These are phyloP conservation scores for Metridium senile DNA, from an alignment of 92 coral and sea anemone species.

Conservation along the genomic window DNA sequence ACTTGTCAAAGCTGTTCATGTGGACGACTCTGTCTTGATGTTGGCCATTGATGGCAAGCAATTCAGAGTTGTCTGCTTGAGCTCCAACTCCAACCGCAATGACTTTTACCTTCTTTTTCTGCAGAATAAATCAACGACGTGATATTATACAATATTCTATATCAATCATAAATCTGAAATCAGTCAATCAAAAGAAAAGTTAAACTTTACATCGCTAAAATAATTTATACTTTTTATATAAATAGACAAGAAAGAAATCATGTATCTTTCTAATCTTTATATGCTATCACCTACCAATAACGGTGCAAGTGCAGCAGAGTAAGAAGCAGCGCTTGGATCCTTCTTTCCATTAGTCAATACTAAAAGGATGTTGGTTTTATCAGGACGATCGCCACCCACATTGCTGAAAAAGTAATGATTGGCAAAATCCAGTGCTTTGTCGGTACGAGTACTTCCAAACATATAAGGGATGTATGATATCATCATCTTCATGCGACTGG, in stretches of 20 bases:
- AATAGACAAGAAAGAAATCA: too few relatives aligned
- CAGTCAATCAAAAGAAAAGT: too few relatives aligned
- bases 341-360: constrained; percentile 79
- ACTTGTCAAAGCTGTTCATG: constrained; percentile 40
- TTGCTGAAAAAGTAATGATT: constrained; percentile 39
- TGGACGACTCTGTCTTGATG: constrained; percentile 53
- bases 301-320: constrained; percentile 46
- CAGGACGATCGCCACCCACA: constrained; percentile 44
- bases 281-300: constrained; percentile 50
- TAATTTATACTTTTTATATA: too few relatives aligned
- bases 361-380: constrained; percentile 58
- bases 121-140: constrained; percentile 4
- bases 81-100: constrained; percentile 74
- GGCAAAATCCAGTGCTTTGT: constrained; percentile 54
- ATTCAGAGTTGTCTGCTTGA: constrained; percentile 43
- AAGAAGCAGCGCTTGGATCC: constrained; percentile 44
- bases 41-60: constrained; percentile 59
- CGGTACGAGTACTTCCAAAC: constrained; percentile 63
- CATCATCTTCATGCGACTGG: constrained; percentile 42
- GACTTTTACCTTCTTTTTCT: constrained; percentile 63
- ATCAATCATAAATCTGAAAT: too few relatives aligned
- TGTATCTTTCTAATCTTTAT: too few relatives aligned
- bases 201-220: not conserved
- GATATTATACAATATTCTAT: too few relatives aligned
- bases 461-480: constrained; percentile 49